Conservation (phyloP, 2,797 vertebrate species). For the Sarcoramphus papa region DNA sequence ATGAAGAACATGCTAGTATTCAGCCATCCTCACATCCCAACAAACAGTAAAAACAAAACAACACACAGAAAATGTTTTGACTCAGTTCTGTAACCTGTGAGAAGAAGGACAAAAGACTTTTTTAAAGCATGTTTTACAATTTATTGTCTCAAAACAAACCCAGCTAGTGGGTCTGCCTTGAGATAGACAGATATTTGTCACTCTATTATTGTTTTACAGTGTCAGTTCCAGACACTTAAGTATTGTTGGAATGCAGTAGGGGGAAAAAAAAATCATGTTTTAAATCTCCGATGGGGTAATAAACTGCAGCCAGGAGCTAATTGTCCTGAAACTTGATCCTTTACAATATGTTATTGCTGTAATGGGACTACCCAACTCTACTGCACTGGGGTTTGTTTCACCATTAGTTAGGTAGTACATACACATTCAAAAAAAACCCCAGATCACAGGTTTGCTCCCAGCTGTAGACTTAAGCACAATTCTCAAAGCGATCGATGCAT, state of each 20-base stretch:
- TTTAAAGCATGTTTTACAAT: background rate
- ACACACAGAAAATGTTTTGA: background rate
- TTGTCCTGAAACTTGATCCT: slow-evolving; percentile 93
- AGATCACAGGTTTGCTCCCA: slow-evolving; percentile 71
- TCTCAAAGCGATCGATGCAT: slow-evolving; percentile 70
- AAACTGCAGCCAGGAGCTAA: slow-evolving; percentile 92
- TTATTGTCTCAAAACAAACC: background rate
- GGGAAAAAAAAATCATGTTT: slow-evolving; percentile 76
- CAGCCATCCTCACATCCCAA: background rate
- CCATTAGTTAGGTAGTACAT: slow-evolving; percentile 71
- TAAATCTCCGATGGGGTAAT: slow-evolving; percentile 88
- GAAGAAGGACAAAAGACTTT: background rate
- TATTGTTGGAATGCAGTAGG: slow-evolving; percentile 75
- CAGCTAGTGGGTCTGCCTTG: slow-evolving; percentile 34
- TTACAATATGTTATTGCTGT: slow-evolving; percentile 90
- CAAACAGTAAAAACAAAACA: background rate
- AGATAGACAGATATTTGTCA: slow-evolving; percentile 73
- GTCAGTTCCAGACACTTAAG: slow-evolving; percentile 77
- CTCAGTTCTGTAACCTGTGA: background rate
- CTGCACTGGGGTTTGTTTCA: slow-evolving; percentile 75
- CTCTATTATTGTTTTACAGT: slow-evolving; percentile 76
- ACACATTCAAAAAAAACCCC: slow-evolving; percentile 46
- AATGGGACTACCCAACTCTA: slow-evolving; percentile 78
- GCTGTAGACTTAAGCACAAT: slow-evolving; percentile 64
- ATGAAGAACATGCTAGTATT: background rate